Base-by-base conservation (phyloP, 2,113 vertebrate species). In the Platycercus adscitus region DNA sequence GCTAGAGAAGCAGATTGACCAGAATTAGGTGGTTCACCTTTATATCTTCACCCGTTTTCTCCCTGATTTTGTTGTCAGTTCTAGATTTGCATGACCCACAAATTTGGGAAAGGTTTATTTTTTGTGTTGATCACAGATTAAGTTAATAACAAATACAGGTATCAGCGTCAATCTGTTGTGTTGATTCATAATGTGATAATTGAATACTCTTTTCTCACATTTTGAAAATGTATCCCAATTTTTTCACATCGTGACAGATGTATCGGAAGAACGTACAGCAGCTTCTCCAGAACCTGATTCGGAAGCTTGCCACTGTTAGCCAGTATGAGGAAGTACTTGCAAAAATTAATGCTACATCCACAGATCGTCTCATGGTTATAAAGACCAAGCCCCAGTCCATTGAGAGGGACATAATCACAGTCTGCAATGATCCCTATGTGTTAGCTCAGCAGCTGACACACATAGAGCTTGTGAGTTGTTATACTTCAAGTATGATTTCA, bases 401-500 rank as follows among this genome's bases (percentile, higher is more conserved):
- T 73, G 99, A 99, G 79, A 98, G 98, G 81, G 99, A 99, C 88
- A 96, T 99, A 95, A 97, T 99, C 90, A 98, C 98, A 17, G 96
- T 99, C 96, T 99, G 99, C 97, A 99, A 97, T 17, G 99, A 99
- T 96, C 98, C 99, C 13, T 99, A 99, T 41, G 98, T 98, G 0
- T 91, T 99, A 79, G 99, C 99, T 70, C 99, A 99, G 93, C 99
- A 99, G 97, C 98, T 99, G 96, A 99, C 99, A 2, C 99, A 99
- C 96, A 98, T 99, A 86, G 99, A 99, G 77, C 98, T 99, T 97
- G 99, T 99, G 95, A 98, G 98, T 89, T 91, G 44, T 70, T 63
- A 35, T 29, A 3, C 23, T 82, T 86, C 16, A 4, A 52, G 46
- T 13, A 24, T 58, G 72, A 80, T 44, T 86, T 73, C 46, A 8